Conservation (phyloP, 2,113 vertebrate genomes). For the Brachyhypopomus gauderio region DNA sequence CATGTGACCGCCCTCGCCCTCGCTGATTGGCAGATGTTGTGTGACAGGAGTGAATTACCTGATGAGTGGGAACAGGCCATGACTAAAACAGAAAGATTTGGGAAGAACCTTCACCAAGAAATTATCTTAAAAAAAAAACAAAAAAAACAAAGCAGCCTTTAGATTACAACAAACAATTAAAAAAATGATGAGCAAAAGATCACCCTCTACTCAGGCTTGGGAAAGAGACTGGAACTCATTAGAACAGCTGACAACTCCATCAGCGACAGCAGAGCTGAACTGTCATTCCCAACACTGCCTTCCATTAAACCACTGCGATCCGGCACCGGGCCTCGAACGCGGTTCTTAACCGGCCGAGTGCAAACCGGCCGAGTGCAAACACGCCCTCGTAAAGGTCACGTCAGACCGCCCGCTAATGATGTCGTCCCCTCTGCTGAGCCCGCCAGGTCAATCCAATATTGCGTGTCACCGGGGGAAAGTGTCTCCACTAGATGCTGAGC, state of each 20-base stretch:
- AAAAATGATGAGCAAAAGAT: slow-evolving; percentile 7
- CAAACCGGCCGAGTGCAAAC: slow-evolving; percentile 45
- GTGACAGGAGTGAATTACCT: too few relatives aligned
- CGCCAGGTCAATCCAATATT: slow-evolving; percentile 71
- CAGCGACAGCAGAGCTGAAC: slow-evolving; percentile 47
- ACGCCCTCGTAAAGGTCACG: slow-evolving; percentile 52
- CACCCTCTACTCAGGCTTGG: background rate
- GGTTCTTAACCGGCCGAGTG: slow-evolving; percentile 32
- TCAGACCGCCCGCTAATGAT: slow-evolving; percentile 64
- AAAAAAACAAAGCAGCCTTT: too few relatives aligned
- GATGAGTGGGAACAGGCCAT: too few relatives aligned
- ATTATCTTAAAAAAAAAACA: too few relatives aligned
- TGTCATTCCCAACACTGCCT: slow-evolving; percentile 60
- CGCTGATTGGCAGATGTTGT: too few relatives aligned
- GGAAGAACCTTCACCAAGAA: too few relatives aligned
- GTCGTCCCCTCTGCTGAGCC: slow-evolving; percentile 61
- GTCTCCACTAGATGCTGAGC: slow-evolving; percentile 5
- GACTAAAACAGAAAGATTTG: too few relatives aligned
- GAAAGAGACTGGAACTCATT: slow-evolving; percentile 53
- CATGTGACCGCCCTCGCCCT: too few relatives aligned
- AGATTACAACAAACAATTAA: too few relatives aligned
- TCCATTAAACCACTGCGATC: slow-evolving; percentile 65
- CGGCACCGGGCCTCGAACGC: slow-evolving; percentile 41
- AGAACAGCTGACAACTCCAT: slow-evolving; percentile 63
- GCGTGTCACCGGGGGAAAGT: slow-evolving; percentile 43